These are phyloP conservation scores for Pyrrhia umbra DNA, from an alignment of 2,888 invertebrate genomes.

Conservation along the genomic window DNA sequence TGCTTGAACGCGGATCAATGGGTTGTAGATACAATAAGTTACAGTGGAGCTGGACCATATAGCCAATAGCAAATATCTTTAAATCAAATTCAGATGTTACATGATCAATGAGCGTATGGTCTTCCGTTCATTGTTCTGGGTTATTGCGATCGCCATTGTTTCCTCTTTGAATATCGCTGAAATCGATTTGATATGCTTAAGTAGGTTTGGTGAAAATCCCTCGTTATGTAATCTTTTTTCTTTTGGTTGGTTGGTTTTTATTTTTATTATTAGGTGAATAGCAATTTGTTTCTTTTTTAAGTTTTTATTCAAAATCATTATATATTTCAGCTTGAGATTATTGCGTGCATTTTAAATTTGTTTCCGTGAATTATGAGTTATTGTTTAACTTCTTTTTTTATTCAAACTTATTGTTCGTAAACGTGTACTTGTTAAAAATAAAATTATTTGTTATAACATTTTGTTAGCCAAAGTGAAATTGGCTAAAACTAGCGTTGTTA, in stretches of 20 bases:
- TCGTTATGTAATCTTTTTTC: conserved; percentile 23
- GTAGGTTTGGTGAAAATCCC: conserved; percentile 30
- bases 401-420: too few species aligned
- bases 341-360: background rate
- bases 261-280: conserved; percentile 8
- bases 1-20: conserved; percentile 9
- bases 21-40: conserved; percentile 25
- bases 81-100: conserved; percentile 69
- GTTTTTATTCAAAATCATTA: conserved; percentile 2
- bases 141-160: conserved; percentile 46
- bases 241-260: conserved; percentile 15
- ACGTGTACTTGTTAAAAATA: background rate
- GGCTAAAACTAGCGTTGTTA: conserved; percentile 5
- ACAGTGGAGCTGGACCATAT: conserved; percentile 37
- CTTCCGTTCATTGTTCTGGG: conserved; percentile 83
- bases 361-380: background rate
- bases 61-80: conserved; percentile 58
- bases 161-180: conserved; percentile 37
- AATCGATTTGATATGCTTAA: conserved; percentile 46
- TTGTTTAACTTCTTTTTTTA: background rate
- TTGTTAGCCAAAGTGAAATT: conserved; percentile 23
- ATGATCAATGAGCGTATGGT: conserved; percentile 81
- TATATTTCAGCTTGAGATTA: background rate
- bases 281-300: conserved; percentile 10
- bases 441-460: conserved; percentile 3